Base-by-base conservation (phyloP, 1,140 invertebrate species). In the Drosophila malerkotliana region DNA sequence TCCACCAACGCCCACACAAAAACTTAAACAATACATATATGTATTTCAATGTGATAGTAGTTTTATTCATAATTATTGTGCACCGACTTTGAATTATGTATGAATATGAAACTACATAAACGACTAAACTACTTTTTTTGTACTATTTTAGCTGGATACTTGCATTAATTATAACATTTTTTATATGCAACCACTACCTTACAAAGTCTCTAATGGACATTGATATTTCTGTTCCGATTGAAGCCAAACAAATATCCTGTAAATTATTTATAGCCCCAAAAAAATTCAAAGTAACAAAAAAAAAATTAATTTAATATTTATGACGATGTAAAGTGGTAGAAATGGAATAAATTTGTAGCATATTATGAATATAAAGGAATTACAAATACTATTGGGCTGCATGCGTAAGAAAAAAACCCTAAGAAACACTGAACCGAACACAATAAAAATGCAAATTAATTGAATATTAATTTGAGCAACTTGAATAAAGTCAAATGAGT, bases 31-130 rank as follows among this genome's bases (percentile, higher is more conserved):
- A 58, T 60, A 54, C 18, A 45, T 76, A 58, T 61, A 71, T 79
- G 64, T 85, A 78, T 87, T 87, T 87, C 74, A 87, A 87, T 87
- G 82, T 87, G 82, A 87, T 87, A 88, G 82, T 88, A 87, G 82
- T 79, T 88, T 88, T 87, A 87, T 87, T 76, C 74, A 58, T 60
- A 41, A 79, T 77, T 75, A 89, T 79, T 89, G 47, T 48, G 56
- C 69, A 69, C 57, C 58, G 44, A 77, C 49, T 84, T 71, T 64
- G 47, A 59, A 76, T 58, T 45, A 45, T 69, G 51, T 62, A 51
- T 58, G 54, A 58, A 55, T 32, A 41, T n/a, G 45, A 26, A 45
- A 68, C 44, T 7, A 39, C 9, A 39, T 37, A 56, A 61, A 52
- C 18, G 47, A 63, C 69, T 56, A 41, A 48, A 28, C 34, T 37